Base-by-base conservation (phyloP, 1,140 invertebrate species). In the Diprion similis region DNA sequence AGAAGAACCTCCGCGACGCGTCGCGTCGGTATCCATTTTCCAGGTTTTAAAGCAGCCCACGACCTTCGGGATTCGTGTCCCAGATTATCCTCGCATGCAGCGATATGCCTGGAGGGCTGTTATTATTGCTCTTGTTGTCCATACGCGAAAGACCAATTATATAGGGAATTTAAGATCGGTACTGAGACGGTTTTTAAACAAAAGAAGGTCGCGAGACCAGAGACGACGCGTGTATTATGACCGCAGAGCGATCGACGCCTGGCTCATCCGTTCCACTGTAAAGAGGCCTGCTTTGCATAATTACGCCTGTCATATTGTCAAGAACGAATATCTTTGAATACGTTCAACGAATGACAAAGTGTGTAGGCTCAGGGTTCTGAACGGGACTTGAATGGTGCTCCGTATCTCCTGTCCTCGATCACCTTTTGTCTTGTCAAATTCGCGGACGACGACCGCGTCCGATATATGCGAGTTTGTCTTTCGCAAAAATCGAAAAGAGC, bases 221-320 rank as follows among this genome's bases (percentile, higher is more conserved):
- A 13, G 51, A 13, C 51, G 51, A 59, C 3, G 24, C 24, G 24
- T 37, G 51, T 59, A 59, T n/a, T 59, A 59, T 13, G 3, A 17
- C 51, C 51, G 11, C 24, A 6, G n/a, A 59, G n/a, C 51, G n/a
- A 13, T 59, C 24, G 24, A 37, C 24, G 24, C 24, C 24, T 37
- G 24, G 24, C 24, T 37, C 24, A 37, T 59, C 51, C 6, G n/a
- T 59, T 59, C 51, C 11, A 59, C 11, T 17, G 6, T 9, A 59
- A 59, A 59, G 11, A 59, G 51, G 51, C n/a, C 51, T 9, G 51
- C 51, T 59, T 59, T 59, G 51, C 51, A 59, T 59, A 59, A 59
- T 59, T 59, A 59, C 6, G 51, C 51, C 51, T 59, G 51, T 59
- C 51, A 59, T 17, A 37, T 37, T 37, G 51, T 59, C 51, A 59